phyloP scores from a whole-genome alignment of 2,797 vertebrate species.

The Ataeniobius toweri region DNA sequence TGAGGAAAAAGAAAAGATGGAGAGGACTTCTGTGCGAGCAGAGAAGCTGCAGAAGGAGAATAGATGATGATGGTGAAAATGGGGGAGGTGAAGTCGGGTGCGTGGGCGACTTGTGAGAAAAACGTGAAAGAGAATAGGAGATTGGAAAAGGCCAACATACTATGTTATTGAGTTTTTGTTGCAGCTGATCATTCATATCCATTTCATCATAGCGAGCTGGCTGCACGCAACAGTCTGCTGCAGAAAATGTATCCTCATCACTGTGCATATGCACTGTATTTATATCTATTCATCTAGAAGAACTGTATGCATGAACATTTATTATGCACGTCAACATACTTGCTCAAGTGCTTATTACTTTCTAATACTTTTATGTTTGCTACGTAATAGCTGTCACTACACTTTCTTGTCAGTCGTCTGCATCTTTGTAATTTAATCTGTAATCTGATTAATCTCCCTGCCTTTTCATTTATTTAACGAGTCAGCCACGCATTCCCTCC shows the following conservation, averaged over 20 bases:
- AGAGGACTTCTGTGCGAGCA: constrained; percentile 48
- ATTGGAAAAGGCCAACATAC: constrained; percentile 58
- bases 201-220: constrained; percentile 73
- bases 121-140: constrained; percentile 46
- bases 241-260: constrained; percentile 56
- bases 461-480: constrained; percentile 44
- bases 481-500: constrained; percentile 27
- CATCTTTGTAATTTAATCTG: constrained; percentile 47
- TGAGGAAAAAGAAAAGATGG: constrained; percentile 67
- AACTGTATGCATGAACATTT: constrained; percentile 26
- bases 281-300: constrained; percentile 28
- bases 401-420: constrained; percentile 20
- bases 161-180: constrained; percentile 64
- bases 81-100: constrained; percentile 41
- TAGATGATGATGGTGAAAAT: constrained; percentile 65
- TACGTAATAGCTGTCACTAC: constrained; percentile 15
- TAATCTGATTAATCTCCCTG: constrained; percentile 49
- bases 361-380: constrained; percentile 26
- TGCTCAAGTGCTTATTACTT: constrained; percentile 19
- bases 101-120: constrained; percentile 46
- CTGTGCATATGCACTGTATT: constrained; percentile 33
- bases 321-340: constrained; percentile 22
- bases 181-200: constrained; percentile 73
- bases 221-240: constrained; percentile 51
- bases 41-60: constrained; percentile 53